phyloP scores from a whole-genome alignment of 2,113 vertebrate species.

The Chaetodon auriga region DNA sequence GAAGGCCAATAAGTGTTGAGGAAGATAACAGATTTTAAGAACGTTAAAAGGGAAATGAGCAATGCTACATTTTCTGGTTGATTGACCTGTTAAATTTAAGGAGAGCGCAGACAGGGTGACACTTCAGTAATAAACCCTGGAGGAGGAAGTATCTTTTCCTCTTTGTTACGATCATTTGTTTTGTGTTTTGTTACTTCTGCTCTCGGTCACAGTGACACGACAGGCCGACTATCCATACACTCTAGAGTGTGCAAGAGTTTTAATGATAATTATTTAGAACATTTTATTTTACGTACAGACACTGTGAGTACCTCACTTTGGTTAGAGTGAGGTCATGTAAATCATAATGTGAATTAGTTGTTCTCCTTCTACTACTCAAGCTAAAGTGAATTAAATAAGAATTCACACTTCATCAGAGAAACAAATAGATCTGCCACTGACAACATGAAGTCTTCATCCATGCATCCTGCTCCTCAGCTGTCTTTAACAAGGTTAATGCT shows the following conservation, averaged over 20 bases:
- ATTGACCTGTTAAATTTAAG: neutral
- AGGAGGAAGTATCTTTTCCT: neutral
- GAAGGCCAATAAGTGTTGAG: neutral
- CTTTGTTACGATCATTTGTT: neutral
- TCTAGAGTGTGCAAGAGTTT: neutral
- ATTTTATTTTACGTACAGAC: neutral
- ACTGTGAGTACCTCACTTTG: neutral
- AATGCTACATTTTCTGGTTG: neutral
- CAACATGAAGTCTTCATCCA: neutral
- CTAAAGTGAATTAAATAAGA: neutral
- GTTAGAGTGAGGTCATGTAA: neutral
- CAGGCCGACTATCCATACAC: neutral
- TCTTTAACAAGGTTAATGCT: conserved; percentile 13
- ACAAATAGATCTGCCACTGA: neutral
- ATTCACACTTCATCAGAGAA: neutral
- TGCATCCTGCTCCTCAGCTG: neutral
- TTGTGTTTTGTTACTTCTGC: neutral
- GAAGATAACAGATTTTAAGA: neutral
- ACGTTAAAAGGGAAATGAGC: neutral
- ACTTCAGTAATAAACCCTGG: neutral
- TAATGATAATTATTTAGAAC: neutral
- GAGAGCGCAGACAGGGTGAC: neutral
- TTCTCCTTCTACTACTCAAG: neutral
- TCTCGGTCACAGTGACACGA: neutral
- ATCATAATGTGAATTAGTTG: neutral